Evolutionary conservation across 2,888 invertebrate genomes (phyloP).

Genomic region (Cryptophagus acutangulus): DNA sequence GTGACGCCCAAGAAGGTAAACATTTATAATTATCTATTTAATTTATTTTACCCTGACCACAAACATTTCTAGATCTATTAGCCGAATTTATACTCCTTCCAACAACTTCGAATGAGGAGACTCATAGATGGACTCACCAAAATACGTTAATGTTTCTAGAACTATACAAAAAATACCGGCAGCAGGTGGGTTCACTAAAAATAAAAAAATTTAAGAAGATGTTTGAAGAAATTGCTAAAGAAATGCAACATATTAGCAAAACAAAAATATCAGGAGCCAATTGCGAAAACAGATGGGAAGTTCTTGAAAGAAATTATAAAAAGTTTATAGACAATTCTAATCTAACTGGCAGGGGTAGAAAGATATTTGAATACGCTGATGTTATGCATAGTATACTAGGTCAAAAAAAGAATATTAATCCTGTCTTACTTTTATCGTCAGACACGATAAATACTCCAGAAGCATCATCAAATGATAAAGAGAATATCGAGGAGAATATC

Average conservation of each 20-base stretch:
- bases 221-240: conserved; percentile 18
- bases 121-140: too few relatives aligned
- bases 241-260: conserved; percentile 10
- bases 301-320: conserved; percentile 8
- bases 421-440: conserved; percentile 1
- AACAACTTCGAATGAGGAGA: too few relatives aligned
- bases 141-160: conserved; percentile 12
- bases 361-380: conserved; percentile 7
- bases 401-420: conserved; percentile 6
- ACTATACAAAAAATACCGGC: conserved; percentile 17
- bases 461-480: conserved; percentile 10
- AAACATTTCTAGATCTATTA: too few relatives aligned
- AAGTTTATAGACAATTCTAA: conserved; percentile 6
- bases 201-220: conserved; percentile 18
- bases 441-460: conserved; percentile 12
- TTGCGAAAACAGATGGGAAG: conserved; percentile 11
- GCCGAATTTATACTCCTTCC: too few relatives aligned
- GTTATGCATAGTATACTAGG: conserved; percentile 7
- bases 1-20: too few relatives aligned
- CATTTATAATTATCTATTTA: too few relatives aligned
- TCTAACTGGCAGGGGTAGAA: conserved; percentile 7
- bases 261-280: conserved; percentile 8
- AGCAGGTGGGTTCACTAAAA: conserved; percentile 12
- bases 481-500: conserved; percentile 3
- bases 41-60: too few relatives aligned